Conservation (phyloP, 1,140 invertebrate species). For the Penaeus chinensis region DNA sequence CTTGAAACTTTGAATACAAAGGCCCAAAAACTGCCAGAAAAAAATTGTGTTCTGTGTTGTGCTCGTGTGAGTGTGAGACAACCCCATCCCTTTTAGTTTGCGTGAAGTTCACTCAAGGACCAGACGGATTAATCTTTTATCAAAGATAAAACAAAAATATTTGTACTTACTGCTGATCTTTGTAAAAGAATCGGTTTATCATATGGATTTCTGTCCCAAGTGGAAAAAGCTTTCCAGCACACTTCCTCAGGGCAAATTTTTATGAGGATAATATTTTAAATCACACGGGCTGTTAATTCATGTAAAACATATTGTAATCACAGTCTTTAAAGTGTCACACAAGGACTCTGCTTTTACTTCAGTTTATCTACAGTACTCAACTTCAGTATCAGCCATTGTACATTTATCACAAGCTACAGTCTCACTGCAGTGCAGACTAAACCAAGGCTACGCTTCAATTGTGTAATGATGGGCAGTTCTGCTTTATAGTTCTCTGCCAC, state of each 20-base stretch:
- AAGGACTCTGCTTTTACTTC: slow-evolving; percentile 36
- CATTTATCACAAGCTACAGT: slow-evolving; percentile 27
- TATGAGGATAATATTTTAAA: slow-evolving; percentile 29
- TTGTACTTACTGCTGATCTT: slow-evolving; percentile 28
- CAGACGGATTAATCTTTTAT: neutral
- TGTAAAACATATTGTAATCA: neutral
- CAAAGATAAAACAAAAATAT: neutral
- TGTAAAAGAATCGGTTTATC: slow-evolving; percentile 22
- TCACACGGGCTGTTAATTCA: slow-evolving; percentile 30
- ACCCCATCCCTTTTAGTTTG: neutral
- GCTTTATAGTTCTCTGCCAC: slow-evolving; percentile 29
- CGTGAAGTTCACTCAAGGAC: neutral
- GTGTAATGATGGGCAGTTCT: slow-evolving; percentile 28
- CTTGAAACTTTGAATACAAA: slow-evolving; percentile 41
- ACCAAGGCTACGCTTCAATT: slow-evolving; percentile 27
- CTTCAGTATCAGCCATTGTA: slow-evolving; percentile 3
- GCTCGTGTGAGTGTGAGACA: slow-evolving; percentile 53
- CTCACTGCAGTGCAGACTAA: neutral
- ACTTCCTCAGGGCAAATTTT: slow-evolving; percentile 47
- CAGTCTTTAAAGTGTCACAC: neutral
- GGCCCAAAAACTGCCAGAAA: slow-evolving; percentile 49
- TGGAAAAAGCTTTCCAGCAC: slow-evolving; percentile 47
- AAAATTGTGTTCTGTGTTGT: slow-evolving; percentile 41
- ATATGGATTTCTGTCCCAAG: slow-evolving; percentile 34
- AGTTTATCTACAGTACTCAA: neutral